Evolutionary conservation across 2,888 invertebrate species (phyloP), one percentile per base, ranked within the genome.

Genomic region (Leptinotarsa tumamoca): DNA sequence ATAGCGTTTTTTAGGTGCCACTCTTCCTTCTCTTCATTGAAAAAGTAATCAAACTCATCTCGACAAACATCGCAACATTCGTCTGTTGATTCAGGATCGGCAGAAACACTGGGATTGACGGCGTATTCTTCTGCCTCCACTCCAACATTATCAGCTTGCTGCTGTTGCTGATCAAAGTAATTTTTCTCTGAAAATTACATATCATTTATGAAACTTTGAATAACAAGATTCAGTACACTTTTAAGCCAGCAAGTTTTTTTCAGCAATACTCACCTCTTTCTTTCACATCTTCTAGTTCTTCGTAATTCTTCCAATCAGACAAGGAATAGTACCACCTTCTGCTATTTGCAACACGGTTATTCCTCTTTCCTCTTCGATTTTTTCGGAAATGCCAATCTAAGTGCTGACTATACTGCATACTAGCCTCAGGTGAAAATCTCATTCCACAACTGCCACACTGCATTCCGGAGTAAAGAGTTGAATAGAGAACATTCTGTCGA

Each of bases 331-430:
- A 98, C 97, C 98, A 98, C 84, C 94, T 93, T 3, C 98, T 90
- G 43, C 33, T 33, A 33, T 33, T 33, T 7, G 33, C 94, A 71
- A 96, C 94, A 15, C 96, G 91, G 0, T 94, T 94, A 0, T 95
- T 95, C 86, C 96, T 96, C 80, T 96, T 93, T 83, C 96, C 96
- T 72, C 94, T 91, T 2, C 97, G 90, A 90, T 99, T 99, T 88
- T 97, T 96, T 0, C 97, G 90, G 90, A 99, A 99, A 90, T 99
- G 99, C 98, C 99, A 99, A 90, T 99, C 99, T 77, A 99, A 91
- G 90, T 99, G 99, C 87, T 96, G 96, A 84, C 95, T 95, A 89
- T 98, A 99, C 79, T 95, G 93, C 81, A 95, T 94, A 13, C 95
- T 96, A 85, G 95, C 94, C 88, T 96, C 96, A 0, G 96, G 94